Evolutionary conservation across 1,140 invertebrate genomes (phyloP).

Genomic region (Globodera ellingtonae): DNA sequence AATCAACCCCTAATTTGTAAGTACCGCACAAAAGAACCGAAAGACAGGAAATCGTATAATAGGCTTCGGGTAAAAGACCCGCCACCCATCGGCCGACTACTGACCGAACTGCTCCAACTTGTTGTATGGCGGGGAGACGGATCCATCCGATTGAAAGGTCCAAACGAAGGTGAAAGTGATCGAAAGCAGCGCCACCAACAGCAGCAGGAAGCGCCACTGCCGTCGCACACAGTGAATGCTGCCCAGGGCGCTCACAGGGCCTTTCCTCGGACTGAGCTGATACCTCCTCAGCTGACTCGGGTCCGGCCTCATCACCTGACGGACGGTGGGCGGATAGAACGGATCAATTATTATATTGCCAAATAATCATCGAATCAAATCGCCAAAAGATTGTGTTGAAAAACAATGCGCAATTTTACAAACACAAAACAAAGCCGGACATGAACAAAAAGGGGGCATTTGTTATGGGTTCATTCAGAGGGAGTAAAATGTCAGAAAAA

Average conservation of each 20-base stretch:
- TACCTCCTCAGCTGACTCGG: not conserved
- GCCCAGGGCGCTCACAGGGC: not conserved
- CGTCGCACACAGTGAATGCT: not conserved
- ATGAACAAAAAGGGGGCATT: no score
- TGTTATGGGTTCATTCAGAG: no score
- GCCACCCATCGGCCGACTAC: not conserved
- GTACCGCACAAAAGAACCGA: not conserved
- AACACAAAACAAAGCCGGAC: no score
- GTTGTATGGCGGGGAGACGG: not conserved
- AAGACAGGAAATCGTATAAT: not conserved
- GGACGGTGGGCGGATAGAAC: not conserved
- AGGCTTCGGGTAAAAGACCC: no score
- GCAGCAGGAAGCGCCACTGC: not conserved
- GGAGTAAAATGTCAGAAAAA: no score
- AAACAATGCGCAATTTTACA: no score
- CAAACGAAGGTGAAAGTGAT: not conserved
- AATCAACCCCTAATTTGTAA: no score
- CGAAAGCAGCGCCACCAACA: not conserved
- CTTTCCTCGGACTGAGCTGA: not conserved
- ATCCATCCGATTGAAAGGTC: not conserved
- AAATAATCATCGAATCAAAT: no score
- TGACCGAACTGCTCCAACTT: conserved; percentile 4
- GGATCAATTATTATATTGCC: no score
- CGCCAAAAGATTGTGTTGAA: no score
- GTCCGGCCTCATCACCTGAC: not conserved